These are phyloP conservation scores for Pomacea maculata DNA, from an alignment of 1,140 invertebrate species.

Conservation along the genomic window DNA sequence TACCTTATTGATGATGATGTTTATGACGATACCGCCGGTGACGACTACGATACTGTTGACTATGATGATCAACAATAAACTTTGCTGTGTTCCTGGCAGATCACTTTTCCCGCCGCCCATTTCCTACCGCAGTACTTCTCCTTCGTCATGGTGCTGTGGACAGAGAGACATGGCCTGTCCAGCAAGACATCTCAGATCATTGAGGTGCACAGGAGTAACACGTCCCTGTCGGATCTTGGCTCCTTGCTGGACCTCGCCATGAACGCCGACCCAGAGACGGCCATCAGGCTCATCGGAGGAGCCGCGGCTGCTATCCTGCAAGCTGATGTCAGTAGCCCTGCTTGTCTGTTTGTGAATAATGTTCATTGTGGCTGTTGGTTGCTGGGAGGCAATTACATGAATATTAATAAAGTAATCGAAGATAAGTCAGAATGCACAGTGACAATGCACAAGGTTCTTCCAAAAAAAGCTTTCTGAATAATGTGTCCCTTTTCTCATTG, in stretches of 20 bases:
- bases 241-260: slow-evolving; percentile 38
- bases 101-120: slow-evolving; percentile 46
- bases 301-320: slow-evolving; percentile 37
- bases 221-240: slow-evolving; percentile 40
- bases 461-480: no score
- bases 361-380: no score
- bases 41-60: no score
- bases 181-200: slow-evolving; percentile 34
- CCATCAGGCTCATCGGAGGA: slow-evolving; percentile 35
- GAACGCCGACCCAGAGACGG: slow-evolving; percentile 41
- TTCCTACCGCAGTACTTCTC: slow-evolving; percentile 37
- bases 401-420: no score
- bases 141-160: slow-evolving; percentile 47
- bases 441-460: no score
- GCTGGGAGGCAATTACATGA: no score
- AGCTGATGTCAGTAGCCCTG: slow-evolving; percentile 26
- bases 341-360: no score
- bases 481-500: neutral
- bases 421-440: no score
- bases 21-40: no score
- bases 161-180: slow-evolving; percentile 46
- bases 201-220: slow-evolving; percentile 41
- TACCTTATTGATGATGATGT: no score
- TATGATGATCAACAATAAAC: no score
- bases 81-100: neutral